phyloP scores from a whole-genome alignment of 1,140 invertebrate genomes.

The roundworm (Caenorhabditis elegans) region DNA sequence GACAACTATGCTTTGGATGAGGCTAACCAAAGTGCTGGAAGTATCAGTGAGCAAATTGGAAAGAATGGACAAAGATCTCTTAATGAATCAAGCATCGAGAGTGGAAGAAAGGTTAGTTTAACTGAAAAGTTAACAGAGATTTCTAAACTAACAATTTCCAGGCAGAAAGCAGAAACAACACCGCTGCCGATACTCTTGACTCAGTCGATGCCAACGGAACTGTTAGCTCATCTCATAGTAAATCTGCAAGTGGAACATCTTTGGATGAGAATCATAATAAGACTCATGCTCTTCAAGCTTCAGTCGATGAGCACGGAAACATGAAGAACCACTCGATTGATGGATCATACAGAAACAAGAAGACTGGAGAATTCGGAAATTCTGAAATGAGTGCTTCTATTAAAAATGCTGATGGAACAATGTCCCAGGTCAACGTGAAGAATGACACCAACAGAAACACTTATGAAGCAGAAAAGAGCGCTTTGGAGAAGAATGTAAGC shows the following conservation, averaged over 20 bases:
- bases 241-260: neutral
- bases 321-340: neutral
- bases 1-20: neutral
- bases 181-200: neutral
- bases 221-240: neutral
- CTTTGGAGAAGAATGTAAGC: neutral
- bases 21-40: conserved; percentile 21
- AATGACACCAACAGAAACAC: neutral
- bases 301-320: neutral
- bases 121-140: neutral
- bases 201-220: neutral
- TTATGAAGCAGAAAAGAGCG: neutral
- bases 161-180: neutral
- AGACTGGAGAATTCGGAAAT: neutral
- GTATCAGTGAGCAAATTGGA: conserved; percentile 9
- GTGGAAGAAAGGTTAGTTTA: conserved; percentile 7
- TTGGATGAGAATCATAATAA: neutral
- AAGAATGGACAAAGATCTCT: conserved; percentile 1
- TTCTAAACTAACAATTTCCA: neutral
- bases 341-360: neutral
- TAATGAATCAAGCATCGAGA: conserved; percentile 7
- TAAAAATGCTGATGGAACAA: neutral
- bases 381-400: neutral
- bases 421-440: neutral
- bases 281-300: conserved; percentile 1